These are phyloP conservation scores for Garrulus glandarius DNA, from an alignment of 2,797 vertebrate species.

Conservation along the genomic window DNA sequence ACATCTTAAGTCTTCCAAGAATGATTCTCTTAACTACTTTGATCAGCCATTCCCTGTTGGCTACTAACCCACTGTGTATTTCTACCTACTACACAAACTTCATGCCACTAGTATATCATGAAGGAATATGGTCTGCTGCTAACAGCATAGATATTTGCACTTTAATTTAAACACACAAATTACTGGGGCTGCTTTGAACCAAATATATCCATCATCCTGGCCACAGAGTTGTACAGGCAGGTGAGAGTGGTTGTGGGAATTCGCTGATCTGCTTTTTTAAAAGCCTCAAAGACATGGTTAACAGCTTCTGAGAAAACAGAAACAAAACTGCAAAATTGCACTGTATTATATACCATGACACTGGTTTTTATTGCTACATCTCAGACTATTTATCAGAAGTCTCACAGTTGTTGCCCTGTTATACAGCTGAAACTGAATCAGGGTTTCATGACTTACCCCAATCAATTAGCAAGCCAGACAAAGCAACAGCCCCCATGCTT, in stretches of 20 bases:
- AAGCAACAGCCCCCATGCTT: neutral
- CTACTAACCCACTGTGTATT: neutral
- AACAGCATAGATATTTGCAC: neutral
- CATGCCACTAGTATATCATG: neutral
- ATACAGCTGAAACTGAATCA: neutral
- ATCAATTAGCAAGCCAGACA: neutral
- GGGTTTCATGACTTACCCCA: neutral
- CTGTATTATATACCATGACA: neutral
- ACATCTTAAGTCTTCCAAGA: neutral
- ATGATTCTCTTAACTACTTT: neutral
- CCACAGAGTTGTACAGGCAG: neutral
- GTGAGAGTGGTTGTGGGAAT: neutral
- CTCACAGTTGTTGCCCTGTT: neutral
- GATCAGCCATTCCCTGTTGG: neutral
- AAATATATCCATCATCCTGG: neutral
- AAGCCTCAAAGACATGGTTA: neutral
- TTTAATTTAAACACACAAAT: neutral
- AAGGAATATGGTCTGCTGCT: neutral
- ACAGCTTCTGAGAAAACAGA: neutral
- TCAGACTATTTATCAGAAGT: neutral
- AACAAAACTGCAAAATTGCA: neutral
- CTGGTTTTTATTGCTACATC: neutral
- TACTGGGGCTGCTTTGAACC: neutral
- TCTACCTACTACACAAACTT: neutral
- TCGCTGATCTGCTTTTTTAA: neutral